A percentile compares a stretch with the other conserved stretches of the same genome.
phyloP scores from a whole-genome alignment of 2,113 vertebrate genomes.

The Sigmodon hispidus region DNA sequence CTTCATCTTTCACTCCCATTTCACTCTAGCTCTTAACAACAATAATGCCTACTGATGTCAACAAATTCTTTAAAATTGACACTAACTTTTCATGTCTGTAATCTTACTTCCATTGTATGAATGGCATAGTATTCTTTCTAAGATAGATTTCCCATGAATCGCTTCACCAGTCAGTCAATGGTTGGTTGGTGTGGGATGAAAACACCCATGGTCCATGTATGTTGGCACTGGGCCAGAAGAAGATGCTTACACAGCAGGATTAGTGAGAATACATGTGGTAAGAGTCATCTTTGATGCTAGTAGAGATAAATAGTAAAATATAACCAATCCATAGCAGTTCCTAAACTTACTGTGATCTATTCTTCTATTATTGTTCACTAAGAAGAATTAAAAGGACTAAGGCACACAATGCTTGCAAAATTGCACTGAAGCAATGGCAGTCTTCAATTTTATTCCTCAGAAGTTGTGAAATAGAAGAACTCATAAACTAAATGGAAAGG shows the following conservation, averaged over 20 bases:
- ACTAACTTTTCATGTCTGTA: neutral
- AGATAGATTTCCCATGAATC: neutral
- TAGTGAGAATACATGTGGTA: neutral
- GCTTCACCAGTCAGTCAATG: neutral
- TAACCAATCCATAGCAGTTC: neutral
- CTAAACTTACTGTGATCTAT: neutral
- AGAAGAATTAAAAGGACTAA: neutral
- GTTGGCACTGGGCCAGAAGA: neutral
- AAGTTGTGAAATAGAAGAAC: neutral
- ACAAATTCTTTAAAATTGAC: neutral
- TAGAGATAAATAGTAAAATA: neutral
- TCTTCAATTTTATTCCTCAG: neutral
- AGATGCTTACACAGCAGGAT: neutral
- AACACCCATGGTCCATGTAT: neutral
- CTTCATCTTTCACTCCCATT: neutral
- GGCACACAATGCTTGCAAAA: neutral
- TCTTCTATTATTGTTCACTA: neutral
- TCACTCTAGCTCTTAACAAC: neutral
- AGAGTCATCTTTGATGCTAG: neutral
- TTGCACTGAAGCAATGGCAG: neutral
- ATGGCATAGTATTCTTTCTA: neutral
- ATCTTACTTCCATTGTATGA: neutral
- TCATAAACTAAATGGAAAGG: neutral
- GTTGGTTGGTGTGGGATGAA: neutral
- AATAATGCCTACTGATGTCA: neutral